Evolutionary conservation across 2,797 vertebrate genomes (phyloP), one percentile per base, ranked within the genome.

Genomic region (Loris lydekkerianus): DNA sequence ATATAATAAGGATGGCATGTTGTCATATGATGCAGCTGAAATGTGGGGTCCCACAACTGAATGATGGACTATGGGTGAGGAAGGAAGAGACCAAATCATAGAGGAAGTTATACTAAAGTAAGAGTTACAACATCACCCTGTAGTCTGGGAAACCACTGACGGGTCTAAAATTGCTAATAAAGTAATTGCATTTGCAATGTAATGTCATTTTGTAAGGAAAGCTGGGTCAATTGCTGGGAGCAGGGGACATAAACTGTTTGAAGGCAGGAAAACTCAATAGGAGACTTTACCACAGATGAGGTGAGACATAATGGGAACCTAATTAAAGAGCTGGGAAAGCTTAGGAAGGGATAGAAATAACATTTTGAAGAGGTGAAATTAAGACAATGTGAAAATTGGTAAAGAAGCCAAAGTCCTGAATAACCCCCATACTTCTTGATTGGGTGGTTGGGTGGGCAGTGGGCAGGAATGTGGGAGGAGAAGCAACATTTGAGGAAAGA

Each of bases 171-270:
- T 34, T 81, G 14, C 49, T 53, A 89, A 86, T 72, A 75, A 89
- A 96, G 14, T n/a, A 72, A 91, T 88, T 27, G 78, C 34, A 86
- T 43, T 89, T 88, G 70, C 84, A 93, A 58, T 40, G 89, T 2
- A 70, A 34, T 60, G 40, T 70, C 20, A 65, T 86, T 82, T 92
- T 69, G 9, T 88, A 93, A 93, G 46, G 34, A 80, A 4, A 37
- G 43, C 29, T 31, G 69, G 46, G n/a, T 37, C 17, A 58, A 53
- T 80, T 56, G 10, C 29, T 61, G 78, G 69, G 6, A 86, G n/a
- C 80, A 60, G 37, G 61, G 31, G 21, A 37, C 31, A 20, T 61
- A 88, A 63, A 37, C 78, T 56, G 4, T 69, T 67, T 83, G 27
- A 43, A 89, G 61, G 75, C 21, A 86, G 53, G 49, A 61, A 83